Percentiles rank a stretch among this genome's conserved stretches.
Conservation (phyloP, 2,113 vertebrate species). For the Myotis davidii region DNA sequence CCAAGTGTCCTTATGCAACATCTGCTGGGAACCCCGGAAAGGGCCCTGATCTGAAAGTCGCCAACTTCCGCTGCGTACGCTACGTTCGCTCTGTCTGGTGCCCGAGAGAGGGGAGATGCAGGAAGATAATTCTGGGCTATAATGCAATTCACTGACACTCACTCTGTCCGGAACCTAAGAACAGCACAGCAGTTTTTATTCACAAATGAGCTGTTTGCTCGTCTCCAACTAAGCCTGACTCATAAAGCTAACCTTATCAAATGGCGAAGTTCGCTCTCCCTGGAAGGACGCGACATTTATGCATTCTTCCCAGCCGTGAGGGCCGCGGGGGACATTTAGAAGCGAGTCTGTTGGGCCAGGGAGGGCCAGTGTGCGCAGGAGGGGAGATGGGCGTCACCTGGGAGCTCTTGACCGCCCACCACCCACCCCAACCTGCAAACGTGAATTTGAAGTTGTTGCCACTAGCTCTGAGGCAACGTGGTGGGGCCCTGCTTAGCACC, state of each 20-base stretch:
- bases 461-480: not conserved
- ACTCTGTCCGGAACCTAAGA: slow-evolving; percentile 24
- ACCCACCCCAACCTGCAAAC: not conserved
- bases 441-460: not conserved
- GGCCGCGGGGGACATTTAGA: slow-evolving; percentile 40
- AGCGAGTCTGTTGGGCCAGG: not conserved
- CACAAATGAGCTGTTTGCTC: slow-evolving; percentile 53
- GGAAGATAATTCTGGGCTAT: not conserved
- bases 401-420: not conserved
- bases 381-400: not conserved
- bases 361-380: not conserved
- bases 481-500: not conserved
- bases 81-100: not conserved
- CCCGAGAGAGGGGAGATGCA: not conserved
- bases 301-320: slow-evolving; percentile 49
- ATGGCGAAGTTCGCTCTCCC: slow-evolving; percentile 24
- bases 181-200: slow-evolving; percentile 39
- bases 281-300: slow-evolving; percentile 61
- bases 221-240: slow-evolving; percentile 61
- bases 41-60: not conserved
- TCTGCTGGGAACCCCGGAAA: not conserved
- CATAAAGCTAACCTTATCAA: slow-evolving; percentile 64
- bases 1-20: not conserved
- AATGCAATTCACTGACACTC: not conserved
- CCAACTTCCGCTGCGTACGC: not conserved